phyloP scores from a whole-genome alignment of 2,113 vertebrate species.

The Anseranas semipalmata region DNA sequence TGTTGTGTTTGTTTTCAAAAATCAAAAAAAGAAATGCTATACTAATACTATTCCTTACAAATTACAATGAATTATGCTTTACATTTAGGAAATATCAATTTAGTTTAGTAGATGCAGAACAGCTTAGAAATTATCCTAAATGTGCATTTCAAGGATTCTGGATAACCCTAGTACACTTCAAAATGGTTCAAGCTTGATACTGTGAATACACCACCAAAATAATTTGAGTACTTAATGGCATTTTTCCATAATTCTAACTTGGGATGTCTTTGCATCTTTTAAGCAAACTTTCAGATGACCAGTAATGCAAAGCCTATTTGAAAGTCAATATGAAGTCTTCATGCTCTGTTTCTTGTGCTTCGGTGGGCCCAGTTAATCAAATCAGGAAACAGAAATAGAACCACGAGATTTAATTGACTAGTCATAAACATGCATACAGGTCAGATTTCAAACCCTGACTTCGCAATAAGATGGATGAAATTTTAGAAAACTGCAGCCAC shows the following conservation, averaged over 20 bases:
- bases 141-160: neutral
- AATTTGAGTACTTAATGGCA: neutral
- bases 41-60: neutral
- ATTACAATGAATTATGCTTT: neutral
- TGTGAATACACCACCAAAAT: neutral
- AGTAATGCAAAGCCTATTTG: neutral
- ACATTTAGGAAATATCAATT: neutral
- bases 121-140: neutral
- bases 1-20: neutral
- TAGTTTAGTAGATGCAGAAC: neutral
- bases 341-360: neutral
- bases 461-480: neutral
- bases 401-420: neutral
- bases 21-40: neutral
- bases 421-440: neutral
- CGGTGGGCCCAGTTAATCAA: neutral
- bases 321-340: neutral
- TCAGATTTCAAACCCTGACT: neutral
- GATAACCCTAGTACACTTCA: neutral
- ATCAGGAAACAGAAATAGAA: neutral
- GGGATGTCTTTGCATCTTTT: neutral
- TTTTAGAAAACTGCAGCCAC: neutral
- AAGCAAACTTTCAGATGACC: neutral
- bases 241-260: neutral
- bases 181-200: neutral